Evolutionary conservation across 2,888 invertebrate species (phyloP), one percentile per base, ranked within the genome.

Genomic region (Sarcophaga subvicina): DNA sequence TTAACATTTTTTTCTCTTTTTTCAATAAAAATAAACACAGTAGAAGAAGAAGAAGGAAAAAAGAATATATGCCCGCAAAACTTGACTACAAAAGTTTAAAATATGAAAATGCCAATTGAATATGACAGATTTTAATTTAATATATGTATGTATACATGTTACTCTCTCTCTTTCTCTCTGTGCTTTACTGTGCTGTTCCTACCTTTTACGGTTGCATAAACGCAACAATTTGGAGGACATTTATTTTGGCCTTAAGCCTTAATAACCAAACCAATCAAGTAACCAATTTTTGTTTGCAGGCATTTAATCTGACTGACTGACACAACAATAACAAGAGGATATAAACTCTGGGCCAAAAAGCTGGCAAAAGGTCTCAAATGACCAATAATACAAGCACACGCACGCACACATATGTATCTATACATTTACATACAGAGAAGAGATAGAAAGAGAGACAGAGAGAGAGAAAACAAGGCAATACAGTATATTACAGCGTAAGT

Each of bases 221-320:
- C 54, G 17, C 54, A 54, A 54, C 37, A 47, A 20, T 63, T 45
- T 78, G 45, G 49, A 64, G 11, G 12, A 45, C 10, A 69, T 47
- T 64, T 80, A 25, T 71, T 62, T 45, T 71, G 66, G 60, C 80
- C 66, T 80, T 54, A 84, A 80, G 76, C 80, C 45, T 80, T 80
- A 84, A 84, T 80, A 84, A 84, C 80, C 66, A 67, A 54, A 76
- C 54, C 84, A 84, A 84, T 80, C 84, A 80, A 70, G 64, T 84
- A 67, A 84, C 80, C 84, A 84, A 84, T 80, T 84, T 84, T 80
- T 70, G 62, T 78, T 67, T 83, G 27, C 83, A 78, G 83, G 67
- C 77, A 67, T 84, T 80, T 71, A 66, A 80, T 76, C 80, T 84
- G 54, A 69, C 64, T 37, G 37, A 37, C 37, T 37, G 37, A 73